Percentiles rank a stretch among this genome's conserved stretches.
phyloP scores from a whole-genome alignment of 2,797 vertebrate species.

The Microtus obscurus region DNA sequence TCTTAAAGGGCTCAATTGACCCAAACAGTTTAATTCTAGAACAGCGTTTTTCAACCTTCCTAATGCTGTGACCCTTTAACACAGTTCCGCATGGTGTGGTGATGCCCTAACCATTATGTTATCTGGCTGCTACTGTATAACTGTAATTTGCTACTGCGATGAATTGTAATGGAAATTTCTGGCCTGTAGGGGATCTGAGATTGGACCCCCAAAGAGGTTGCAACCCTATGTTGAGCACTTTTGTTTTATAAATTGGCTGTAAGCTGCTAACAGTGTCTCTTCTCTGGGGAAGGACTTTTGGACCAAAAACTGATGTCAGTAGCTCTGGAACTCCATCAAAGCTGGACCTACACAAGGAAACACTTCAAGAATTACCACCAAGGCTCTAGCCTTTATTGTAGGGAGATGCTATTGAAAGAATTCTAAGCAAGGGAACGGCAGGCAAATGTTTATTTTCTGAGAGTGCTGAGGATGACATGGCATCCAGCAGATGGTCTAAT shows the following conservation, averaged over 20 bases:
- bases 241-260: neutral
- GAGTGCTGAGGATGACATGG: neutral
- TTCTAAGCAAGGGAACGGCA: neutral
- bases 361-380: neutral
- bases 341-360: neutral
- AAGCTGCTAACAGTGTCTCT: neutral
- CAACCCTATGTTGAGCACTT: too few species aligned
- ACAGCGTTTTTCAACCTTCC: neutral
- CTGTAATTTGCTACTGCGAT: neutral
- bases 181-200: neutral
- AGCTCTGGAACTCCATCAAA: neutral
- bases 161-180: neutral
- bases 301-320: neutral
- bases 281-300: neutral
- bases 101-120: too few species aligned
- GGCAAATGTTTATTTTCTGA: constrained; percentile 4
- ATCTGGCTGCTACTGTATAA: neutral
- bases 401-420: neutral
- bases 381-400: neutral
- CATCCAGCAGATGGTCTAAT: neutral
- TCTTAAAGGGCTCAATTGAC: neutral
- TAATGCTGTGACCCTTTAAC: neutral
- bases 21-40: neutral
- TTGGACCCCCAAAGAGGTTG: neutral
- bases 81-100: neutral